phyloP scores from a whole-genome alignment of 1,140 invertebrate genomes.

The Lutraria rhynchaena region DNA sequence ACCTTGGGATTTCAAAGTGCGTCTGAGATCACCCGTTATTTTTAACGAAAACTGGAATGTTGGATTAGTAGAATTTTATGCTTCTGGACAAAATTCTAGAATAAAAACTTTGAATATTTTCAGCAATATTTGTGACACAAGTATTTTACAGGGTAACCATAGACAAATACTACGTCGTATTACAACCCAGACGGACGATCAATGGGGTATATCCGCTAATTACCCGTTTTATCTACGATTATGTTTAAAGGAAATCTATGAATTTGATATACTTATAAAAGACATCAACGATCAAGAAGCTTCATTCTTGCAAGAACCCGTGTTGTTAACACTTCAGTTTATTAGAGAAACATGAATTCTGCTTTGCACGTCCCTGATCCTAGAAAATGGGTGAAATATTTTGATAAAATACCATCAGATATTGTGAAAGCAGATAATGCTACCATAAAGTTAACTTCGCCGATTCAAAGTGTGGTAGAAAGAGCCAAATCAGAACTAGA shows the following conservation, averaged over 20 bases:
- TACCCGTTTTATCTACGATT: background rate
- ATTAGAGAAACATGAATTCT: slow-evolving; percentile 12
- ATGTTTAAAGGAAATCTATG: slow-evolving; percentile 10
- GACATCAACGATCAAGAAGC: background rate
- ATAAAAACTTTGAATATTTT: slow-evolving; percentile 12
- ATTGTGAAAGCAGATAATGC: background rate
- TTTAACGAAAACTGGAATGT: slow-evolving; percentile 41
- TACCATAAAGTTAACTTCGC: slow-evolving; percentile 9
- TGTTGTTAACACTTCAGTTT: slow-evolving; percentile 9
- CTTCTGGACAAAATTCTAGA: too few species aligned
- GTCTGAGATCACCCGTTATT: slow-evolving; percentile 7
- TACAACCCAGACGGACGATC: background rate
- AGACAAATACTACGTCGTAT: background rate
- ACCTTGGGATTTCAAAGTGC: slow-evolving; percentile 34
- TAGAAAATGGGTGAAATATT: too few species aligned
- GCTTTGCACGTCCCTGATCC: background rate
- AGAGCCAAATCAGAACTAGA: slow-evolving; percentile 27
- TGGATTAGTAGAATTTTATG: too few species aligned
- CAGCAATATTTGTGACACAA: slow-evolving; percentile 11
- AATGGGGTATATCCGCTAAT: background rate
- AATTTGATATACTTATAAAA: slow-evolving; percentile 11
- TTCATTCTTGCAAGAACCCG: slow-evolving; percentile 14
- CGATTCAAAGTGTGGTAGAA: background rate
- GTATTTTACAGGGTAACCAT: background rate
- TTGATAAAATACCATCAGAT: background rate